A percentile compares a stretch with the other conserved stretches of the same genome.
These are phyloP conservation scores for Saturnia pavonia DNA, from an alignment of 2,888 invertebrate species.

Conservation along the genomic window DNA sequence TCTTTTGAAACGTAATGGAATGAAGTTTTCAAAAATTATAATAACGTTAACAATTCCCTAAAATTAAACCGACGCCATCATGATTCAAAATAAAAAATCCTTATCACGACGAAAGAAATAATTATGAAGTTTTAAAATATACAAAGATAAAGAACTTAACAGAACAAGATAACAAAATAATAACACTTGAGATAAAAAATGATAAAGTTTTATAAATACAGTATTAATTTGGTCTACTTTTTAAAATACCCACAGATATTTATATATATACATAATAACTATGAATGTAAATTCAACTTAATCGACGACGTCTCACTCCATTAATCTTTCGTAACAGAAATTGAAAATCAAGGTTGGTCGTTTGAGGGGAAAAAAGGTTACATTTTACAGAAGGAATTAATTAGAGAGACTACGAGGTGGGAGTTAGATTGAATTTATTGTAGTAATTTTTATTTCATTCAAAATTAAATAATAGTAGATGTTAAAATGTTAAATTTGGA, in stretches of 20 bases:
- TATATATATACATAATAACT: constrained; percentile 41
- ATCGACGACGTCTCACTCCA: constrained; percentile 50
- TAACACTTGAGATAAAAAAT: no score
- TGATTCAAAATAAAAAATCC: no score
- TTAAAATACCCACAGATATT: neutral
- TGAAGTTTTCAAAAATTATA: neutral
- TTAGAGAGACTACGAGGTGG: constrained; percentile 49
- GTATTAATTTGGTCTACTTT: no score
- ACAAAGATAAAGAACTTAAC: no score
- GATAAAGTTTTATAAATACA: no score
- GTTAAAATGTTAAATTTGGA: no score
- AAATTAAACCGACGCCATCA: neutral
- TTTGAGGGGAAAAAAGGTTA: constrained; percentile 44
- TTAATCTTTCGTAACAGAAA: constrained; percentile 65
- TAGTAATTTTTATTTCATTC: constrained; percentile 25
- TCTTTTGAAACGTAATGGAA: neutral
- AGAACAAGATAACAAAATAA: no score
- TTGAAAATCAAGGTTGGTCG: constrained; percentile 64
- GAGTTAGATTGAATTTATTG: constrained; percentile 47
- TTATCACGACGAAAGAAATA: no score
- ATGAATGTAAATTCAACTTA: constrained; percentile 47
- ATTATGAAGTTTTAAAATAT: no score
- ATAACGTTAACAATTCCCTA: neutral
- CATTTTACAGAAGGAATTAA: constrained; percentile 61
- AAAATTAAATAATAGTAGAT: neutral